A percentile compares a stretch with the other conserved stretches of the same genome.
These are phyloP conservation scores for Aurelia coerulea DNA, from an alignment of 30 jellyfish, hydroid and myxozoan species.

Conservation along the genomic window DNA sequence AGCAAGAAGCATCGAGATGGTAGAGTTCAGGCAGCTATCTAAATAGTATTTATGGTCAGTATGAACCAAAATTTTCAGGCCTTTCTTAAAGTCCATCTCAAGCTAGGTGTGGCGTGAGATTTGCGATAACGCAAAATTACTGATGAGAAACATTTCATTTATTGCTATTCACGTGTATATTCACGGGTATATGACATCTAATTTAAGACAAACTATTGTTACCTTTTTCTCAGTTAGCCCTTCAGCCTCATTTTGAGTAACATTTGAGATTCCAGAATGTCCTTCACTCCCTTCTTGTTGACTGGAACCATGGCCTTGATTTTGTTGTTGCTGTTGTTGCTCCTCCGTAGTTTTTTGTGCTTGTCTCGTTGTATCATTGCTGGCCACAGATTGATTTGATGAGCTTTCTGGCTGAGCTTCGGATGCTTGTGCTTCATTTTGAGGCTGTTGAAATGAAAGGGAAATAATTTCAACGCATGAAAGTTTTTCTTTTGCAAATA, in stretches of 20 bases:
- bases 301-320: conserved; percentile 57
- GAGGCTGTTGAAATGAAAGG: background rate
- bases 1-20: too few species aligned
- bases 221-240: conserved; percentile 19
- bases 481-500: background rate
- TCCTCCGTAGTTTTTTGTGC: conserved; percentile 29
- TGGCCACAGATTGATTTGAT: background rate
- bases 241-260: conserved; percentile 19
- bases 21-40: too few species aligned
- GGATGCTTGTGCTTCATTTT: conserved; percentile 28
- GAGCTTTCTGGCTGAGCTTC: conserved; percentile 35
- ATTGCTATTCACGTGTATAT: too few species aligned
- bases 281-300: conserved; percentile 58
- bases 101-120: too few species aligned
- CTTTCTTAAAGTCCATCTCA: too few species aligned
- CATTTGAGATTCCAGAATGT: conserved; percentile 44
- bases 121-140: too few species aligned
- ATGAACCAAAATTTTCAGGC: too few species aligned
- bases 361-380: conserved; percentile 4
- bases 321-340: conserved; percentile 48
- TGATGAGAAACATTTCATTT: too few species aligned
- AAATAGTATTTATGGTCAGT: too few species aligned
- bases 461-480: background rate
- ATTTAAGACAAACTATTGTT: too few species aligned
- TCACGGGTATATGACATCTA: too few species aligned